These are phyloP conservation scores for Frieseomelitta varia DNA, from an alignment of 1,140 invertebrate genomes.

Conservation along the genomic window DNA sequence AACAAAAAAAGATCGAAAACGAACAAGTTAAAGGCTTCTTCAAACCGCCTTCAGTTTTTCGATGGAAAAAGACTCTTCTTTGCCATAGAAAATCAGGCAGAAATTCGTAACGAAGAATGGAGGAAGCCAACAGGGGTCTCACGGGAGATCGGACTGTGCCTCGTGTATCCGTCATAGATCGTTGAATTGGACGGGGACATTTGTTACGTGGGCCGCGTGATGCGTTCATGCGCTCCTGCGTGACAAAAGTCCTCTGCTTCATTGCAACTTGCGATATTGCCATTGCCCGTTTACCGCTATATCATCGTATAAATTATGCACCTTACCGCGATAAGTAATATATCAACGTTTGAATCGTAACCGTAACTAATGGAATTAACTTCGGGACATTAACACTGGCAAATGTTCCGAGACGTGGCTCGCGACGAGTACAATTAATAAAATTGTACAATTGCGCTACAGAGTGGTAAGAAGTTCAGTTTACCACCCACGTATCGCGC, in stretches of 20 bases:
- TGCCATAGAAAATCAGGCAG: not conserved
- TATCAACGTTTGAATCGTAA: not conserved
- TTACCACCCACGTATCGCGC: not conserved
- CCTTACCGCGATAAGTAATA: not conserved
- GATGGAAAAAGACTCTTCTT: not conserved
- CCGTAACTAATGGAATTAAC: not conserved
- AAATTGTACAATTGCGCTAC: not conserved
- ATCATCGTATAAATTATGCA: not conserved
- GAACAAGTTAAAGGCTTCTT: no score
- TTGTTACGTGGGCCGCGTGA: no score
- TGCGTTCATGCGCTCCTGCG: not conserved
- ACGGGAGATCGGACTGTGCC: not conserved
- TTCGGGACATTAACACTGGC: not conserved
- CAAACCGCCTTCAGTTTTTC: no score
- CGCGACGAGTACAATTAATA: not conserved
- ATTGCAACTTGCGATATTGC: not conserved
- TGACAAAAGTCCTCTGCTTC: not conserved
- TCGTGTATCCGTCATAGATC: not conserved
- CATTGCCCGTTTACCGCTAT: constrained; percentile 26
- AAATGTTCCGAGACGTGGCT: not conserved
- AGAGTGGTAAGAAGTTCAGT: not conserved
- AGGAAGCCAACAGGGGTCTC: not conserved
- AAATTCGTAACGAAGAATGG: not conserved
- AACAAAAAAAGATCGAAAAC: no score
- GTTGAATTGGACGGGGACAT: not conserved